Evolutionary conservation across 2,888 invertebrate species (phyloP), one percentile per base, ranked within the genome.

Genomic region (Lochmaea capreae): DNA sequence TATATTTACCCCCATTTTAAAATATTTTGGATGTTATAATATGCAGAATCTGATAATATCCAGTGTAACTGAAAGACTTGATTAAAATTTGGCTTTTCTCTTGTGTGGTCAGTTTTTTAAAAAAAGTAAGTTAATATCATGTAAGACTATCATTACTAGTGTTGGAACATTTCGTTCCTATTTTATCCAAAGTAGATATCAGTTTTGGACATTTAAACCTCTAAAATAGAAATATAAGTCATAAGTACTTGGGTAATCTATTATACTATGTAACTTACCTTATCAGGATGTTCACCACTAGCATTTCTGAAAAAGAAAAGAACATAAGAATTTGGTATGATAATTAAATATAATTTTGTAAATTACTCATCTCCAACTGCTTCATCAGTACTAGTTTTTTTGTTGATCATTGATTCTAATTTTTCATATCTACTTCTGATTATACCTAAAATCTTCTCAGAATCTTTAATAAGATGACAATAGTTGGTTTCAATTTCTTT

Each of bases 391-490:
- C 84, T 85, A 18, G 81, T 83, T 75, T 83, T 85, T 77, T 86
- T 86, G 67, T 86, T 84, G 79, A 85, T 84, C 42, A 82, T 79
- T 33, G 81, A 82, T 69, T 84, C 83, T 14, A 86, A 71, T 65
- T 82, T 79, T 11, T 79, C 77, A 22, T 77, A 81, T 62, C 83
- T 81, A 66, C 81, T 81, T 63, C 80, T 76, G 1, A 85, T 80
- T 11, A 79, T 77, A 14, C 75, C 75, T 9, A 83, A 77, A 18
- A 86, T 70, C 6, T 78, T 79, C 6, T 79, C 81, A 0, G 85
- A 85, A 3, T 81, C 80, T 52, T 81, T 80, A 9, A 85, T 83
- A 18, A 86, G 78, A 65, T 80, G 79, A 0, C 73, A 67, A 68
- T 86, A 86, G 52, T 83, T 81, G 5, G 77, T 78, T 74, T 84